These are phyloP conservation scores for Clitarchus hookeri DNA, from an alignment of 2,888 invertebrate genomes.

Conservation along the genomic window DNA sequence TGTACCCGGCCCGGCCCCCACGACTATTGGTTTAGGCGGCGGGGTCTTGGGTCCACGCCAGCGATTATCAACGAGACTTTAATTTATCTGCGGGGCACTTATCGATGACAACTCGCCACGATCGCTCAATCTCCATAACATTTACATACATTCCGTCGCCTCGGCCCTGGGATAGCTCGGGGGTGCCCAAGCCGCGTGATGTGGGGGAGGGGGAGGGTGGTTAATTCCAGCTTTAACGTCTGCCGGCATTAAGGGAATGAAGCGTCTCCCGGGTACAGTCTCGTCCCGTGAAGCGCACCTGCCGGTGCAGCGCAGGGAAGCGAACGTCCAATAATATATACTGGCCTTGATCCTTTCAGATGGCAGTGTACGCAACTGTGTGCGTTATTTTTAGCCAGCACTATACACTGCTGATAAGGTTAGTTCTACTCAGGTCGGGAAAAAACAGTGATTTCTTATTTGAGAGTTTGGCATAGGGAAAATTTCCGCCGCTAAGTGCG, in stretches of 20 bases:
- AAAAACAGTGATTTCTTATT: too few relatives aligned
- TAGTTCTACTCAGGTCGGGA: too few relatives aligned
- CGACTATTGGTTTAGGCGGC: background rate
- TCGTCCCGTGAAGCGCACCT: background rate
- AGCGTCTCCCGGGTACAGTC: background rate
- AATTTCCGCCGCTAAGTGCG: too few relatives aligned
- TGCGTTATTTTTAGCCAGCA: too few relatives aligned
- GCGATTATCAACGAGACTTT: background rate
- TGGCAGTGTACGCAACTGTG: too few relatives aligned
- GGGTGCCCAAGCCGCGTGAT: too few relatives aligned
- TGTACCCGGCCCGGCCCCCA: background rate
- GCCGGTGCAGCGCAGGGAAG: too few relatives aligned
- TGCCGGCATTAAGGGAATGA: background rate
- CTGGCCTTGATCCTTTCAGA: too few relatives aligned
- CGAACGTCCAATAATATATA: too few relatives aligned
- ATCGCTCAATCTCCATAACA: background rate
- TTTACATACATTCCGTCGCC: slow-evolving; percentile 14
- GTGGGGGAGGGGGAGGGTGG: too few relatives aligned
- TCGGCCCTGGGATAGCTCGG: background rate
- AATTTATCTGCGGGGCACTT: background rate
- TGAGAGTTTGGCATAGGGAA: too few relatives aligned
- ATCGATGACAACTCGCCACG: background rate
- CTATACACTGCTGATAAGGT: too few relatives aligned
- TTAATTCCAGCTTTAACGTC: background rate
- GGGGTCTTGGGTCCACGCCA: background rate